Base-by-base conservation (phyloP, 1,140 invertebrate genomes). In the Cotesia glomerata region DNA sequence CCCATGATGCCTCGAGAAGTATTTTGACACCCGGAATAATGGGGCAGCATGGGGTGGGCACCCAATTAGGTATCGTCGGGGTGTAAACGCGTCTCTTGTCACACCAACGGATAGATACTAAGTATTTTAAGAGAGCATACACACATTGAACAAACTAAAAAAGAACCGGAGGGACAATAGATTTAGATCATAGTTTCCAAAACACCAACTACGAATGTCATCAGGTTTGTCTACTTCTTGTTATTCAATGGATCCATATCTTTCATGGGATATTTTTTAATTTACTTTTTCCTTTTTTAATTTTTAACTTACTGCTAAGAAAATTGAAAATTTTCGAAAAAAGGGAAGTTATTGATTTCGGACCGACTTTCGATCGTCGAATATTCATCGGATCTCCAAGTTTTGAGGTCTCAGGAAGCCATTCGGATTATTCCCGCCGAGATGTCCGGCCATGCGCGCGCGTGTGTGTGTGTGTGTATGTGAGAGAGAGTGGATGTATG, bases 21-120 rank as follows among this genome's bases (percentile, higher is more conserved):
- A 87, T 86, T 87, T 87, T 87, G 86, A 87, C 86, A 86, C 86
- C 84, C 74, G 69, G 79, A 77, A 85, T 85, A 87, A 86, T 84
- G 76, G 80, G 76, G 74, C 81, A 84, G 81, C 83, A 80, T 84
- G 84, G 80, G 83, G 84, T 78, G 72, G 63, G 79, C 79, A 82
- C 81, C 85, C 85, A 86, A 87, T 87, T 87, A 86, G 83, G 82
- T 79, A 82, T 80, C 80, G 77, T 77, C 65, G 76, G 80, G 76
- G 79, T 80, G 81, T 85, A 77, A 84, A 80, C 77, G 73, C 39
- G 69, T 72, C 54, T 66, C 56, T 49, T 72, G 34, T 51, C 49
- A 45, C 63, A 58, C 51, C 49, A 52, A 56, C 54, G 13, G 66
- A 68, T 14, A 72, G 71, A 72, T 67, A 72, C 71, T 67, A 72